Evolutionary conservation across 92 coral and sea anemone genomes (phyloP), one percentile per base, ranked within the genome.

Genomic region (Actinernus sp.): DNA sequence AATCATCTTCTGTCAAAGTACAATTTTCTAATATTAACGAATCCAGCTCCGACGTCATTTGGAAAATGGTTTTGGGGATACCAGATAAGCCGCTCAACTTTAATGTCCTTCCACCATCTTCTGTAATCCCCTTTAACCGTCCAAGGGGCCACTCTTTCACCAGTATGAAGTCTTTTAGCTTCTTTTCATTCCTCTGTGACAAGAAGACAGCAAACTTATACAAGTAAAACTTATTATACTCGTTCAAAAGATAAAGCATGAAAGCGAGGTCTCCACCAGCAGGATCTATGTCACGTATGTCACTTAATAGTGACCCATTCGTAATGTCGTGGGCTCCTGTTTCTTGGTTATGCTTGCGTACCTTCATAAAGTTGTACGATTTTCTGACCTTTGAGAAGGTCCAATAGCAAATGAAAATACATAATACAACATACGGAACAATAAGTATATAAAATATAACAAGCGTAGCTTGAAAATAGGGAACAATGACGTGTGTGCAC

Each of bases 21-120:
- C 87, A 72, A 5, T 22, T 19, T 32, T 60, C 70, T 33, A 81
- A 23, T 16, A 21, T 62, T 3, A 81, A 19, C 0, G 65, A 30
- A 20, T 61, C 67, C 26, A 71, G 63, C 2, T 43, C 65, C 21
- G n/a, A n/a, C 11, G 18, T 8, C 63, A 81, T 55, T 65, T 37
- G n/a, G 47, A 82, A 82, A 16, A 82, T 55, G 49, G 88, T 31
- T 64, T 63, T 75, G 3, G 88, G 88, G 22, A 82, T 58, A 29
- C 83, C 88, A 34, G 19, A 11, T 25, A 66, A 19, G 22, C 48
- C 56, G 41, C 23, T 58, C 22, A 82, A 55, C 54, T 65, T 57
- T 40, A 82, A 26, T 47, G 67, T 58, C 47, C 71, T 14, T 26
- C 68, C 88, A 33, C 53, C 57, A 46, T 81, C 70, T 49, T 34